Percentiles rank a stretch among this genome's conserved stretches.
Evolutionary conservation across 2,113 vertebrate genomes (phyloP).

Genomic region (western clawed frog (Xenopus tropicalis)): UCB_Xtro_10.0 CM004450.2:61251001-61251500

Average conservation of each 20-base stretch:
- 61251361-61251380: conserved; percentile 38
- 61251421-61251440: conserved; percentile 41
- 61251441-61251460: conserved; percentile 20
- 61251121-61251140: not conserved
- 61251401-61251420: conserved; percentile 36
- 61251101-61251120: too few relatives aligned
- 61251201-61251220: conserved; percentile 18
- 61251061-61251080: too few relatives aligned
- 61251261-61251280: conserved; percentile 6
- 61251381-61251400: conserved; percentile 26
- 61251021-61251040: too few relatives aligned
- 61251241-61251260: not conserved
- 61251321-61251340: conserved; percentile 27
- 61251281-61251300: conserved; percentile 11
- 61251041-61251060: too few relatives aligned
- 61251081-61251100: too few relatives aligned
- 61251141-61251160: conserved; percentile 5
- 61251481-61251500: conserved; percentile 12
- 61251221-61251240: not conserved
- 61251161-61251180: conserved; percentile 22
- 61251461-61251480: not conserved
- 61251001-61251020: too few relatives aligned
- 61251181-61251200: conserved; percentile 6
- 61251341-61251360: conserved; percentile 28
- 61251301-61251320: conserved; percentile 12